A percentile compares a stretch with the other conserved stretches of the same genome.
These are phyloP conservation scores for Thera britannica DNA, from an alignment of 2,888 invertebrate species.

Conservation along the genomic window DNA sequence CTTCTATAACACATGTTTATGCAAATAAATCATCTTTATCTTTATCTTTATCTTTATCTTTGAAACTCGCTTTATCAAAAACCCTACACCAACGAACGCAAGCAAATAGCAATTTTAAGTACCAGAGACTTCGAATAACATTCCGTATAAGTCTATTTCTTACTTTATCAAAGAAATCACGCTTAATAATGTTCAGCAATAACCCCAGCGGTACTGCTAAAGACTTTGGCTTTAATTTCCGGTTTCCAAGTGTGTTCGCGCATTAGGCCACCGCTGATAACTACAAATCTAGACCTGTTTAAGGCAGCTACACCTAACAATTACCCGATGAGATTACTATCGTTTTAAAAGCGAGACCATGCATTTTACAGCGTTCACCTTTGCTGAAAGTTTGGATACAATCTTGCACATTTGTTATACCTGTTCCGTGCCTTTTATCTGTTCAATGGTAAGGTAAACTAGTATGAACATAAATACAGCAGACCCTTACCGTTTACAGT, in stretches of 20 bases:
- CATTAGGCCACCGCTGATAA: constrained; percentile 51
- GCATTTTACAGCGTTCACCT: constrained; percentile 21
- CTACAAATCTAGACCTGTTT: constrained; percentile 51
- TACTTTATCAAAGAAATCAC: constrained; percentile 5
- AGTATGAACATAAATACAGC: constrained; percentile 1
- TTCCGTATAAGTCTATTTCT: not conserved
- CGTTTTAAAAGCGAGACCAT: constrained; percentile 26
- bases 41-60: too few relatives aligned
- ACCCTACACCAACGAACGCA: too few relatives aligned
- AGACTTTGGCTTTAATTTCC: constrained; percentile 58
- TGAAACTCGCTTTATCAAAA: too few relatives aligned
- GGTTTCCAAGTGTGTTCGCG: constrained; percentile 55
- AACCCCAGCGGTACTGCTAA: constrained; percentile 25
- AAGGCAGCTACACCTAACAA: constrained; percentile 41
- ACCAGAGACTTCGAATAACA: too few relatives aligned
- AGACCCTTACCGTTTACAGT: not conserved
- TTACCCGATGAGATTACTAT: constrained; percentile 39
- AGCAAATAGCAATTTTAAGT: too few relatives aligned
- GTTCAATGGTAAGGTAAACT: constrained; percentile 15
- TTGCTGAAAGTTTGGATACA: constrained; percentile 25
- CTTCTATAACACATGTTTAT: too few relatives aligned
- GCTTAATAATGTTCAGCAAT: constrained; percentile 17
- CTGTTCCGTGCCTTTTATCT: constrained; percentile 17
- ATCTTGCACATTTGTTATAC: constrained; percentile 29
- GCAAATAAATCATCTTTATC: too few relatives aligned